Conservation (phyloP, 2,797 vertebrate genomes). For the Limnodromus scolopaceus region DNA sequence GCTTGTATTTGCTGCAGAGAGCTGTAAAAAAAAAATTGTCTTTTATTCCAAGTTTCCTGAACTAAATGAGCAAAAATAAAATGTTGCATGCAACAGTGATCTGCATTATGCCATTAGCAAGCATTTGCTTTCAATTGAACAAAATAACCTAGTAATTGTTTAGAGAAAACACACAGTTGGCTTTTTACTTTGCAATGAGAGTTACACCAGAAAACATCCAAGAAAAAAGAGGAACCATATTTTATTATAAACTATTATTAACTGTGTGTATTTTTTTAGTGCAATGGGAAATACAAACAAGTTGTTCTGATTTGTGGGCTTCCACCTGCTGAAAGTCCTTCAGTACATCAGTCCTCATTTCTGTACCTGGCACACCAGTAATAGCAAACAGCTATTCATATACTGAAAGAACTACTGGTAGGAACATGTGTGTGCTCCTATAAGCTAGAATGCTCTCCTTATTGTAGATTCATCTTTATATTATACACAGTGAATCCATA, state of each 20-base stretch:
- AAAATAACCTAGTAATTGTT: background rate
- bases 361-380: background rate
- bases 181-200: background rate
- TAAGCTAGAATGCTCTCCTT: background rate
- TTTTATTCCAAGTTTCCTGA: background rate
- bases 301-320: background rate
- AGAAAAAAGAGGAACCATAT: background rate
- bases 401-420: background rate
- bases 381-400: background rate
- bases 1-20: background rate
- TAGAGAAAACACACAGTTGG: background rate
- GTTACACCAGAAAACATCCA: background rate
- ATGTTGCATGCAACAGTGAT: background rate
- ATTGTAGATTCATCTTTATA: background rate
- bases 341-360: background rate
- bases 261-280: background rate
- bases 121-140: background rate
- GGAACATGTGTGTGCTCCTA: background rate
- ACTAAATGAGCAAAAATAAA: background rate
- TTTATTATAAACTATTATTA: background rate
- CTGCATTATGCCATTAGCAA: background rate
- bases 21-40: background rate
- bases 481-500: constrained; percentile 34
- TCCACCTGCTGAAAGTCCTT: background rate
- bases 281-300: background rate